A percentile compares a stretch with the other conserved stretches of the same genome.
Conservation (phyloP, 2,888 invertebrate genomes). For the Horisme vitalbata region DNA sequence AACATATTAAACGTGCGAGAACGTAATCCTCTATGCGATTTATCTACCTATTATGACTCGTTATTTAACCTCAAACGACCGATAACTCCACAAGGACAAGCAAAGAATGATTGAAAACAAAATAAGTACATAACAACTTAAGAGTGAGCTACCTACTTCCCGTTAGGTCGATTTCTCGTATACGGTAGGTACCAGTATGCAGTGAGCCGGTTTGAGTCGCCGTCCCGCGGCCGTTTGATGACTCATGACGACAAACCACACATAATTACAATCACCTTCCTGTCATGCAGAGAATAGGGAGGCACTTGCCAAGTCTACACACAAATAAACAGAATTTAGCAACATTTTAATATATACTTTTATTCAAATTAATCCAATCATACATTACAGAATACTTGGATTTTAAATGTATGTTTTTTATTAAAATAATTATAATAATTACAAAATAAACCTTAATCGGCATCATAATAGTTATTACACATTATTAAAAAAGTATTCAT, state of each 20-base stretch:
- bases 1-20: too few species aligned
- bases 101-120: too few species aligned
- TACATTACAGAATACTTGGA: conserved; percentile 80
- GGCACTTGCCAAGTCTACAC: too few species aligned
- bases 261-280: conserved; percentile 9
- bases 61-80: too few species aligned
- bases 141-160: conserved; percentile 1
- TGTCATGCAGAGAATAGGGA: too few species aligned
- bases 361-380: conserved; percentile 83
- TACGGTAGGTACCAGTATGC: background rate
- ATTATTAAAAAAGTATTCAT: conserved; percentile 63
- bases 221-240: conserved; percentile 1
- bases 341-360: conserved; percentile 84
- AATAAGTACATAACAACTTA: too few species aligned
- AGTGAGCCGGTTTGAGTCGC: conserved; percentile 7
- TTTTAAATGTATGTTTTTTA: conserved; percentile 74
- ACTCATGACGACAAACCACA: conserved; percentile 3
- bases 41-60: too few species aligned
- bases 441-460: conserved; percentile 79
- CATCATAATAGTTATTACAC: conserved; percentile 67
- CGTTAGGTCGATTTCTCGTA: conserved; percentile 1
- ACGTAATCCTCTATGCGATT: too few species aligned
- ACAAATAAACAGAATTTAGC: conserved; percentile 66
- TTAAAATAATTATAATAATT: conserved; percentile 80
- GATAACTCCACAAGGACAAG: too few species aligned